Conservation (phyloP, 2,888 invertebrate genomes). For the Volucella bombylans region DNA sequence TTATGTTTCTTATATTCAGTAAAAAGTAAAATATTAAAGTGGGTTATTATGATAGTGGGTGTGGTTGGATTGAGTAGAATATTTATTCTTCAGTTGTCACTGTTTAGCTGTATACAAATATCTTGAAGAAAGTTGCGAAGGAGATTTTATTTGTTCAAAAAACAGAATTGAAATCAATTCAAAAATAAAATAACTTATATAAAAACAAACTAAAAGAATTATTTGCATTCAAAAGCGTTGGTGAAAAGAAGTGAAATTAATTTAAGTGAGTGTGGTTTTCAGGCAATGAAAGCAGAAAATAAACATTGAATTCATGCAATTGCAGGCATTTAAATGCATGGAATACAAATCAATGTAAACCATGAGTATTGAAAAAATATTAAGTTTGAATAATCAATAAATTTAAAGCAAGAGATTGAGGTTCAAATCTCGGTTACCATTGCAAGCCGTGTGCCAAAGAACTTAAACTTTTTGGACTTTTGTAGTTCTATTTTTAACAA, state of each 20-base stretch:
- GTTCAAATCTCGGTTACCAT: too few species aligned
- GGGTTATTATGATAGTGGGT: conserved; percentile 66
- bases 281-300: conserved; percentile 31
- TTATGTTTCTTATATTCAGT: conserved; percentile 26
- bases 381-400: not conserved
- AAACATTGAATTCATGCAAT: conserved; percentile 33
- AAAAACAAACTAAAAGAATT: conserved; percentile 6
- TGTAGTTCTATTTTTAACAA: too few species aligned
- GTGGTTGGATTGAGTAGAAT: conserved; percentile 50
- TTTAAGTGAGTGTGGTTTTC: conserved; percentile 23
- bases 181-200: conserved; percentile 22
- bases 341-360: not conserved
- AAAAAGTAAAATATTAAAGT: conserved; percentile 38
- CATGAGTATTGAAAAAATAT: conserved; percentile 17
- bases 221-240: conserved; percentile 40
- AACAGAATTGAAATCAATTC: conserved; percentile 26
- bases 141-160: conserved; percentile 27
- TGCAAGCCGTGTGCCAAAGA: too few species aligned
- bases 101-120: conserved; percentile 54
- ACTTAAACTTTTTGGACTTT: too few species aligned
- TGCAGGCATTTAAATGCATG: conserved; percentile 1
- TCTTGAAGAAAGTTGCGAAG: conserved; percentile 43
- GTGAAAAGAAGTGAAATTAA: conserved; percentile 46
- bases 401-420: too few species aligned
- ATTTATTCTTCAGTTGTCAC: conserved; percentile 40